Base-by-base conservation (phyloP, 2,888 invertebrate genomes). In the Trichopria drosophilae region DNA sequence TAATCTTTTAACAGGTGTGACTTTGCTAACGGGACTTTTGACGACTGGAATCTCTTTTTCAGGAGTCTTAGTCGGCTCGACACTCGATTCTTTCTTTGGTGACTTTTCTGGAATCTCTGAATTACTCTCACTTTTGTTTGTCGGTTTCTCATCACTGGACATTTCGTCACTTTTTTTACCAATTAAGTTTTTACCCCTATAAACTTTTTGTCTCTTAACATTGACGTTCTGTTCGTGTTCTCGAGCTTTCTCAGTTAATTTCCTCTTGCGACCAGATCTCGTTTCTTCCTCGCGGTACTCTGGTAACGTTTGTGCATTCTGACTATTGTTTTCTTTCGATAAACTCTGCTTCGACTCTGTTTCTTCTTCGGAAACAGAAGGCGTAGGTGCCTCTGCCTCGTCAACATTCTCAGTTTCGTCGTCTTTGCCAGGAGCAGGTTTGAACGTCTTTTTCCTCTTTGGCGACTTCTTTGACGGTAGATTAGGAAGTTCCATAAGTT, bases 401-500 rank as follows among this genome's bases (percentile, higher is more conserved):
- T 46, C 43, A 12, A 41, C 39, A 12, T 52, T 40, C 10, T 51
- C 53, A 15, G 23, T 20, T 20, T 16, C 28, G 16, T 31, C 45
- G 7, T 45, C 44, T 7, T 39, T 35, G 9, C 29, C 45, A 10
- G 53, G n/a, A n/a, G n/a, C n/a, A n/a, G n/a, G 42, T 19, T 62
- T 65, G 15, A 57, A 44, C 1, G 54, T 51, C 34, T 58, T 62
- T 39, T 51, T 62, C 24, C 55, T 63, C 18, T 45, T 59, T 1
- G 49, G 3, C 41, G 55, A 47, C 22, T 66, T 72, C 31, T 69
- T 73, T 3, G 51, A 20, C 0, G 68, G 50, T 13, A 61, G 53
- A 12, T 61, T 59, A 2, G 80, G 80, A 16, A 81, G 65, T 57
- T 81, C 81, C 26, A 77, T 71, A 4, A 82, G 72, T 59, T 83